phyloP scores from a whole-genome alignment of 2,113 vertebrate species.

The Laticauda colubrina region DNA sequence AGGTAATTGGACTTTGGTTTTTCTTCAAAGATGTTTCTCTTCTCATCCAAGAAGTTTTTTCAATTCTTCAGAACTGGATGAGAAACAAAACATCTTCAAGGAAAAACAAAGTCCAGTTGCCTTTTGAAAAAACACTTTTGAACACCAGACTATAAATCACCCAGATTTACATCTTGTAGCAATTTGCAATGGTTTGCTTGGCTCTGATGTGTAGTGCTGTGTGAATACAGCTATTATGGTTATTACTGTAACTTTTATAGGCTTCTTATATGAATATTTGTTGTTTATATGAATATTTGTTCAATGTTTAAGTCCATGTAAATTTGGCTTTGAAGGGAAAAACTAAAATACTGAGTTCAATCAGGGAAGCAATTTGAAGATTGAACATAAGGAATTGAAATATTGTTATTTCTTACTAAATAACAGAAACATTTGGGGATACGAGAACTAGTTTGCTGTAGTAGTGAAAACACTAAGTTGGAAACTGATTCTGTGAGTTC shows the following conservation, averaged over 20 bases:
- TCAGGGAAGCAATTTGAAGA: background rate
- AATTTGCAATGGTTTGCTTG: background rate
- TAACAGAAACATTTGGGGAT: background rate
- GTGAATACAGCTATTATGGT: background rate
- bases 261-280: background rate
- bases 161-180: background rate
- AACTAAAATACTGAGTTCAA: background rate
- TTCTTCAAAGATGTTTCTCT: background rate
- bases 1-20: background rate
- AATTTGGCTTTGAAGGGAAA: background rate
- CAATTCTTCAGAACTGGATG: too few species aligned
- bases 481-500: background rate
- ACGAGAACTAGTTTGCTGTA: background rate
- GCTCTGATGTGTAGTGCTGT: background rate
- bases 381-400: background rate
- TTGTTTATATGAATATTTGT: too few species aligned
- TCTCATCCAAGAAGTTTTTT: too few species aligned
- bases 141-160: background rate
- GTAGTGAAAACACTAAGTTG: background rate
- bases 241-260: background rate
- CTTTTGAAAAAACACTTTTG: background rate
- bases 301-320: background rate
- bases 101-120: too few species aligned
- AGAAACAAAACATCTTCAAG: too few species aligned
- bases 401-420: background rate